Evolutionary conservation across 2,888 invertebrate species (phyloP).

Genomic region (Leptopterna dolabrata): DNA sequence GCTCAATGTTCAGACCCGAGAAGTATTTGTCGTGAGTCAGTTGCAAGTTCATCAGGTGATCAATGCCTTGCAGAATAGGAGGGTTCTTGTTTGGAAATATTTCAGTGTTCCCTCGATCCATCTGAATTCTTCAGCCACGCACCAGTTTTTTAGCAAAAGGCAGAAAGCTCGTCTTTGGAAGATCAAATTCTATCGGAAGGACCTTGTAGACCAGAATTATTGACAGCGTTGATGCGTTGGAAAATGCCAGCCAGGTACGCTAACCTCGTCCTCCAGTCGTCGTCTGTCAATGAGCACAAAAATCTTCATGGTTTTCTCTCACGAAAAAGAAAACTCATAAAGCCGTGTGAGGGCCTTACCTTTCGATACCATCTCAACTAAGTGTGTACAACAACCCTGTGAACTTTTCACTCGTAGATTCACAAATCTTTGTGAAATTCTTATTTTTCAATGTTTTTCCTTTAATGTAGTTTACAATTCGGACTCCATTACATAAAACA

Average conservation of each 20-base stretch:
- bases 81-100: neutral
- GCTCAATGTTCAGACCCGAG: too few relatives aligned
- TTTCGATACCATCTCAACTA: neutral
- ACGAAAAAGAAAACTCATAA: neutral
- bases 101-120: neutral
- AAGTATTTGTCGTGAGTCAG: too few relatives aligned
- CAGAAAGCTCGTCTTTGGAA: constrained; percentile 20
- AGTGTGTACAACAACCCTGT: neutral
- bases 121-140: neutral
- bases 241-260: constrained; percentile 26
- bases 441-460: neutral
- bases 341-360: neutral
- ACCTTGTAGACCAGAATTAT: constrained; percentile 2
- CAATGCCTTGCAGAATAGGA: too few relatives aligned
- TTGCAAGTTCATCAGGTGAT: too few relatives aligned
- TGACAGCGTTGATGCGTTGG: neutral
- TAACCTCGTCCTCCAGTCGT: constrained; percentile 10
- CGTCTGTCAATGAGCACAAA: constrained; percentile 4
- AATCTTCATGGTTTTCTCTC: neutral
- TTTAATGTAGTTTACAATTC: constrained; percentile 5
- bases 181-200: constrained; percentile 10
- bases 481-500: neutral
- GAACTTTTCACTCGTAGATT: neutral
- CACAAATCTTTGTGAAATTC: too few relatives aligned
- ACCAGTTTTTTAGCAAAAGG: neutral